phyloP scores from a whole-genome alignment of 1,140 invertebrate genomes.

The Nymphalis io region DNA sequence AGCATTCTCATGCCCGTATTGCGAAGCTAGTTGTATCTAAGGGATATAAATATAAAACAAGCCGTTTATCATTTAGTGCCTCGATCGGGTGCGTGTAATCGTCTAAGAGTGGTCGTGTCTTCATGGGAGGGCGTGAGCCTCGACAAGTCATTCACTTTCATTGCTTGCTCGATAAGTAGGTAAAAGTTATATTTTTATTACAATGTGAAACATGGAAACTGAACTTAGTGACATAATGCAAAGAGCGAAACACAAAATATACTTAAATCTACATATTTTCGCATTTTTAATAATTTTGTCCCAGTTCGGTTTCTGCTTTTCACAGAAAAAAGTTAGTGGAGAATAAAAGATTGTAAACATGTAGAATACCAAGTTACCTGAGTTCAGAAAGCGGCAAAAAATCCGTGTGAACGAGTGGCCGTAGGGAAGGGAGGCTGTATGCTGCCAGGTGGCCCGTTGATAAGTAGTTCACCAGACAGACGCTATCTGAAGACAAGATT shows the following conservation, averaged over 20 bases:
- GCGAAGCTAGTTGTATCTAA: constrained; percentile 60
- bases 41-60: constrained; percentile 53
- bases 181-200: constrained; percentile 18
- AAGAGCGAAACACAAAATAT: background rate
- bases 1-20: constrained; percentile 66
- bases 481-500: constrained; percentile 92
- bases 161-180: constrained; percentile 25
- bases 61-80: constrained; percentile 79
- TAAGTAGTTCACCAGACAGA: constrained; percentile 95
- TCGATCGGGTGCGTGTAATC: constrained; percentile 63
- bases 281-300: background rate
- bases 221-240: constrained; percentile 2
- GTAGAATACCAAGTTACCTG: constrained; percentile 83
- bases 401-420: constrained; percentile 94
- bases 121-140: constrained; percentile 33
- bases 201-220: constrained; percentile 19
- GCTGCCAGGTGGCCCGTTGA: constrained; percentile 95
- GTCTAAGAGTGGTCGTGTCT: constrained; percentile 59
- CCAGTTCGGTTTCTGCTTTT: constrained; percentile 13
- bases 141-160: constrained; percentile 32
- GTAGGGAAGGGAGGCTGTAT: constrained; percentile 96
- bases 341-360: constrained; percentile 14
- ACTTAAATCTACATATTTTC: background rate
- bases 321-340: constrained; percentile 18
- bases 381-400: constrained; percentile 96